A percentile compares a stretch with the other conserved stretches of the same genome.
Evolutionary conservation across 2,888 invertebrate genomes (phyloP).

Genomic region (Nysson spinosus): DNA sequence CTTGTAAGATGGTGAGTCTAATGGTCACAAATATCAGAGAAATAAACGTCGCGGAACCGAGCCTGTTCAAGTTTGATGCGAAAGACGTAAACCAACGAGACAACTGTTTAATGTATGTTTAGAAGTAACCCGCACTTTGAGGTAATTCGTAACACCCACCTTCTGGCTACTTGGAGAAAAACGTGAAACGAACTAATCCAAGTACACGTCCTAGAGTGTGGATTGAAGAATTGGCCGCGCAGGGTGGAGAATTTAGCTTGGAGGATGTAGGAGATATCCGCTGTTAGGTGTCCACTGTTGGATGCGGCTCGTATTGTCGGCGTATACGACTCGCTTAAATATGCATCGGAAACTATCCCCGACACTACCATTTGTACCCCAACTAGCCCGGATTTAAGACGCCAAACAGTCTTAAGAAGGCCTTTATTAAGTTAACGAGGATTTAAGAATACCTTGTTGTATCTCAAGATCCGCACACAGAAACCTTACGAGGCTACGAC

Average conservation of each 20-base stretch:
- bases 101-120: too few relatives aligned
- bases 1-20: too few relatives aligned
- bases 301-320: constrained; percentile 70
- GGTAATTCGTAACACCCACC: constrained; percentile 43
- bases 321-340: constrained; percentile 66
- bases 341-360: constrained; percentile 53
- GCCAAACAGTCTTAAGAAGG: constrained; percentile 75
- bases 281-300: constrained; percentile 67
- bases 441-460: constrained; percentile 74
- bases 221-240: constrained; percentile 44
- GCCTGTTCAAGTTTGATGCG: too few relatives aligned
- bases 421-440: constrained; percentile 74
- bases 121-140: too few relatives aligned
- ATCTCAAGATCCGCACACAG: constrained; percentile 67
- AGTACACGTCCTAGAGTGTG: constrained; percentile 51
- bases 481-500: constrained; percentile 69
- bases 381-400: constrained; percentile 64
- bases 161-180: constrained; percentile 71
- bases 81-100: too few relatives aligned
- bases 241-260: constrained; percentile 58
- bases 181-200: constrained; percentile 73
- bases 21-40: too few relatives aligned
- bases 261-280: constrained; percentile 59
- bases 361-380: constrained; percentile 68
- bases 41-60: too few relatives aligned